Evolutionary conservation across 2,113 vertebrate species (phyloP).

Genomic region (Dromas ardeola): DNA sequence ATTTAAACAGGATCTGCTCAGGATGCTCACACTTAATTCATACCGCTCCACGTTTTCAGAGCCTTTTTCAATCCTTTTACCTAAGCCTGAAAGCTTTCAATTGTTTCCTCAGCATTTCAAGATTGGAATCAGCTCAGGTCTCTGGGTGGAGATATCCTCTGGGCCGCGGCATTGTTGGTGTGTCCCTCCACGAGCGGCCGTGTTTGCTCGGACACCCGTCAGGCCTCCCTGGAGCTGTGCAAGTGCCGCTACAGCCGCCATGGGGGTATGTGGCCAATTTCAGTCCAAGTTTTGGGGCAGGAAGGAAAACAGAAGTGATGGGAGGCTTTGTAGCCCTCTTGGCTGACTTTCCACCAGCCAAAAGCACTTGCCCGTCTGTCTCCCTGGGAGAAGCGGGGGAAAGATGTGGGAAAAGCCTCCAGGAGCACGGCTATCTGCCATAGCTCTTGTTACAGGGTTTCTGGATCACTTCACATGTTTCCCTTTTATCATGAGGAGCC

Average conservation of each 20-base stretch:
- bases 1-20: slow-evolving; percentile 27
- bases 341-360: neutral
- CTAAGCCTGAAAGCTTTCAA: slow-evolving; percentile 31
- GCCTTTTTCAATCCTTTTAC: slow-evolving; percentile 9
- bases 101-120: slow-evolving; percentile 38
- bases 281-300: neutral
- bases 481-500: neutral
- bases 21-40: slow-evolving; percentile 37
- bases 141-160: slow-evolving; percentile 40
- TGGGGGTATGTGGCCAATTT: neutral
- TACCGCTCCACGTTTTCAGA: neutral
- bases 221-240: neutral
- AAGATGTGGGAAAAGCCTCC: neutral
- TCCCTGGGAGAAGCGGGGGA: neutral
- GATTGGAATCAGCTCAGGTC: slow-evolving; percentile 24
- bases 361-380: neutral
- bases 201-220: neutral
- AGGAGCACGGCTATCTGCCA: neutral
- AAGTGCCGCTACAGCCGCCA: neutral
- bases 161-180: neutral
- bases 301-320: neutral
- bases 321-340: neutral
- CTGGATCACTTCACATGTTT: neutral
- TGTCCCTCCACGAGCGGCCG: fast-evolving
- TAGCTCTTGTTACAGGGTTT: neutral